Conservation (phyloP, 2,113 vertebrate genomes). For the Cephalopholis sonnerati region DNA sequence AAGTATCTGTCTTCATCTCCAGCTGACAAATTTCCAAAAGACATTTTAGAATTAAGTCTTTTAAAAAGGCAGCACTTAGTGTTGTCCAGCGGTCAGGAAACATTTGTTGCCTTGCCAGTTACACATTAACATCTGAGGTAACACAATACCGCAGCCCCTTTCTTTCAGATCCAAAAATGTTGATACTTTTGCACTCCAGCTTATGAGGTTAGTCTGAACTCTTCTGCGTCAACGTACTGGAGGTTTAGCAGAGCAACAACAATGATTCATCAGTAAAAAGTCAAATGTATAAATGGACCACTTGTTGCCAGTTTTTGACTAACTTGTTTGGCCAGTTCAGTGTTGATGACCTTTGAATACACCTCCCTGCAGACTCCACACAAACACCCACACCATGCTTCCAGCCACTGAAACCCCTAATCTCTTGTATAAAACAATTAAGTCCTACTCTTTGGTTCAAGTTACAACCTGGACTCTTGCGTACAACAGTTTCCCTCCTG, state of each 20-base stretch:
- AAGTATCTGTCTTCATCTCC: neutral
- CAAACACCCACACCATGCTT: neutral
- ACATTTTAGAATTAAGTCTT: neutral
- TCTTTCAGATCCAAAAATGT: neutral
- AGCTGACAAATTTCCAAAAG: neutral
- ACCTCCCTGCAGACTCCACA: neutral
- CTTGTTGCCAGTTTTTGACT: constrained; percentile 7
- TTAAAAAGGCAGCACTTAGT: neutral
- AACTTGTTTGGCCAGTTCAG: constrained; percentile 31
- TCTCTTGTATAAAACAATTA: neutral
- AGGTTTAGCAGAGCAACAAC: neutral
- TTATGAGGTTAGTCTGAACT: neutral
- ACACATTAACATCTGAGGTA: constrained; percentile 46
- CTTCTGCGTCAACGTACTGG: neutral
- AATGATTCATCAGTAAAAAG: neutral
- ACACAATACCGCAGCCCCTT: neutral
- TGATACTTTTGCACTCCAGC: neutral
- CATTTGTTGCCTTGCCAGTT: constrained; percentile 14
- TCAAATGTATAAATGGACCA: neutral
- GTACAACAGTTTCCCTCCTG: neutral
- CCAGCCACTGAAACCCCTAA: neutral
- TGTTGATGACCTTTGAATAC: neutral
- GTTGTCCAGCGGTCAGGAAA: constrained; percentile 23
- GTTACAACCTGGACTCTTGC: neutral
- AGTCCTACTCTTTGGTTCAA: neutral